Conservation (phyloP, 2,797 vertebrate genomes). For the Muscicapa striata region DNA sequence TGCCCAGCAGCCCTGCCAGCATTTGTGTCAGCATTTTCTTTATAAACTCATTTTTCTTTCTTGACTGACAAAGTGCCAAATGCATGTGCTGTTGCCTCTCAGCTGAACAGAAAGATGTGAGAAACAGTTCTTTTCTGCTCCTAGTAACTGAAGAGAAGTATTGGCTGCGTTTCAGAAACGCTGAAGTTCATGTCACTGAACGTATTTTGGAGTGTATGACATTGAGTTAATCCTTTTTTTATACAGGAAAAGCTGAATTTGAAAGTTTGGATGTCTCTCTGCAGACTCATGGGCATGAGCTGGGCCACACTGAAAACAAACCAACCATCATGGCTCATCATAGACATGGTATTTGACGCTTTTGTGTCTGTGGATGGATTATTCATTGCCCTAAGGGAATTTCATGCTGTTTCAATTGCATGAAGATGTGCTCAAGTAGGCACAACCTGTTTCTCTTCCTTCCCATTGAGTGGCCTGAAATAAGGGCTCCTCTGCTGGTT, state of each 20-base stretch:
- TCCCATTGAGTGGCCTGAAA: background rate
- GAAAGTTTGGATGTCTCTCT: background rate
- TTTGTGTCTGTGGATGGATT: background rate
- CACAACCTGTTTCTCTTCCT: background rate
- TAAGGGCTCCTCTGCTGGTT: background rate
- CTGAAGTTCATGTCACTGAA: background rate
- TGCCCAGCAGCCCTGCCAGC: background rate
- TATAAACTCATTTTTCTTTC: background rate
- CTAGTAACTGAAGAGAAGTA: background rate
- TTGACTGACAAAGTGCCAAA: slow-evolving; percentile 11
- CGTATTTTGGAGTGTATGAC: background rate
- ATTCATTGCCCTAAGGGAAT: background rate
- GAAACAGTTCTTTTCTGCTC: background rate
- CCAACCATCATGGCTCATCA: background rate
- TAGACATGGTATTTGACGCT: background rate
- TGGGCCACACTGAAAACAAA: background rate
- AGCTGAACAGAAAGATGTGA: background rate
- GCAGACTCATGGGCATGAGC: background rate
- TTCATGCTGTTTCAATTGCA: background rate
- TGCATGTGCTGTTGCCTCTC: background rate
- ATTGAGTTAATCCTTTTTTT: background rate
- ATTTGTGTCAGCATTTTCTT: slow-evolving; percentile 3
- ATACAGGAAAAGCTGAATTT: background rate
- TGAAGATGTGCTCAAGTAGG: background rate
- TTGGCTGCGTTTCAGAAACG: background rate